Evolutionary conservation across 2,888 invertebrate genomes (phyloP).

Genomic region (Drosophila nr. perissopoda): DNA sequence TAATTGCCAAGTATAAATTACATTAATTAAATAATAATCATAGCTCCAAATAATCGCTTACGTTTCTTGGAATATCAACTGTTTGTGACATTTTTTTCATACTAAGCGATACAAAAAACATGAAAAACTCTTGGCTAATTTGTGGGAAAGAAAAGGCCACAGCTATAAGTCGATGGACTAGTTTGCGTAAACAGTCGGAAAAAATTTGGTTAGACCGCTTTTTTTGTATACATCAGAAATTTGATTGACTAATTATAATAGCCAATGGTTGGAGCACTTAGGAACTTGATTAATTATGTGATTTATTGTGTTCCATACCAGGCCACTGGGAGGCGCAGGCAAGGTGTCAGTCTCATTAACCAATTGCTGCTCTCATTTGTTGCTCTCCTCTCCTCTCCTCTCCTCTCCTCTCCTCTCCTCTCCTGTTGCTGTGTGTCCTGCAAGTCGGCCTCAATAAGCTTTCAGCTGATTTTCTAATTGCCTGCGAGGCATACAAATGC

Average conservation of each 20-base stretch:
- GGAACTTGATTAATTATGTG: constrained; percentile 36
- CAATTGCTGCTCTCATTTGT: constrained; percentile 6
- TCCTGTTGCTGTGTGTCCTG: constrained; percentile 5
- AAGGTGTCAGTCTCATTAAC: constrained; percentile 17
- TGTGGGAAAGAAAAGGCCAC: too few relatives aligned
- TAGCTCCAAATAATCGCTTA: too few relatives aligned
- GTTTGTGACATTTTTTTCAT: too few relatives aligned
- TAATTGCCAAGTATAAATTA: not conserved
- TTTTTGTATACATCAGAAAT: not conserved
- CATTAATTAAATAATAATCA: not conserved
- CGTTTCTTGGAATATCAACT: too few relatives aligned
- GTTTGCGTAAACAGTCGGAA: not conserved
- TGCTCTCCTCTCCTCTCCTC: not conserved
- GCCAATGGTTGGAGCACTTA: not conserved
- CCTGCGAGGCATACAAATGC: constrained; percentile 31
- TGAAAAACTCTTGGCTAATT: too few relatives aligned
- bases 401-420: too few relatives aligned
- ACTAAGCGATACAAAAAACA: too few relatives aligned
- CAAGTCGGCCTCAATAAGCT: constrained; percentile 25
- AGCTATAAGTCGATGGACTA: too few relatives aligned
- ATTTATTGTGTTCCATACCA: constrained; percentile 12
- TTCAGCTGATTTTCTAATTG: constrained; percentile 28
- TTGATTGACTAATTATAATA: not conserved
- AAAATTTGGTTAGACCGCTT: not conserved
- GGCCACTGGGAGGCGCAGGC: not conserved